phyloP scores from a whole-genome alignment of 2,113 vertebrate species.

The Chitala chitala region DNA sequence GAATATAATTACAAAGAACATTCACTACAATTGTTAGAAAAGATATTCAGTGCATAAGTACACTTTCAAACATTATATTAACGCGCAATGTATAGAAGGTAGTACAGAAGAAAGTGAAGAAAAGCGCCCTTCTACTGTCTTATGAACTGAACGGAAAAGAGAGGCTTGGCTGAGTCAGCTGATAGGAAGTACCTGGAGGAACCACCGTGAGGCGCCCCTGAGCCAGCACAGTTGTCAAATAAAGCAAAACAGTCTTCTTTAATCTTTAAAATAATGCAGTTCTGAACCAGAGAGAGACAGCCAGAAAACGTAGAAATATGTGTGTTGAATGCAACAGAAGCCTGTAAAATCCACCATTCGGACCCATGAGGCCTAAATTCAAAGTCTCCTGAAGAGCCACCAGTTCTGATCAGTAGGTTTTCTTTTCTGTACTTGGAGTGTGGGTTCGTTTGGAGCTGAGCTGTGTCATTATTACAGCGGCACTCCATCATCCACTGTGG shows the following conservation, averaged over 20 bases:
- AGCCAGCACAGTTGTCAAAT: not conserved
- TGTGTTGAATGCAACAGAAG: not conserved
- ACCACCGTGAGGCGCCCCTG: conserved; percentile 20
- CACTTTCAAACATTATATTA: not conserved
- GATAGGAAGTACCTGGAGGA: not conserved
- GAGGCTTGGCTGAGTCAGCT: not conserved
- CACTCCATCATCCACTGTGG: not conserved
- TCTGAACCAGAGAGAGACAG: not conserved
- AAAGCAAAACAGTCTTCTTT: not conserved
- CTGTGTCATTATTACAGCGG: conserved; percentile 10
- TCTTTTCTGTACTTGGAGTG: not conserved
- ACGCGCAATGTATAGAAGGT: not conserved
- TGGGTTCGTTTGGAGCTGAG: not conserved
- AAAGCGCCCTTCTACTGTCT: not conserved
- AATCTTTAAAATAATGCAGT: not conserved
- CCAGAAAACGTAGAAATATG: not conserved
- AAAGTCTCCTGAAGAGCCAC: not conserved
- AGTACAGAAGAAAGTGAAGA: not conserved
- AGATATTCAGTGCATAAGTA: not conserved
- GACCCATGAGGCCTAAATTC: not conserved
- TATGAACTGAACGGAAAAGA: not conserved
- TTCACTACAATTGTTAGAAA: not conserved
- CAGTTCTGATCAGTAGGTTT: not conserved
- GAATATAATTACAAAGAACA: conserved; percentile 5
- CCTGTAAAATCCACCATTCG: not conserved